phyloP scores from a whole-genome alignment of 2,113 vertebrate species.

The Tauraco erythrolophus region DNA sequence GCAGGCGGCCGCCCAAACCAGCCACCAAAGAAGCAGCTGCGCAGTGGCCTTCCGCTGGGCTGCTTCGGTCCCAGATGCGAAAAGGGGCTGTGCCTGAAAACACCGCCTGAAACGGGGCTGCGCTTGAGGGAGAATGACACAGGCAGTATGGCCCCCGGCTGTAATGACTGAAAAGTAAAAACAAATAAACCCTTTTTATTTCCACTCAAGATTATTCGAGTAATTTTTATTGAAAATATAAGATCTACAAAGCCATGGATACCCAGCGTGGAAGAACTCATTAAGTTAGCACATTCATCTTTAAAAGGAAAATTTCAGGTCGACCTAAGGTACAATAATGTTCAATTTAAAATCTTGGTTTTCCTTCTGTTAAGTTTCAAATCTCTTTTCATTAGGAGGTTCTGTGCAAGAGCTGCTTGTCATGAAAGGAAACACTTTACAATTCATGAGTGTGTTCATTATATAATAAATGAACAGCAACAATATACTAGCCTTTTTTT shows the following conservation, averaged over 20 bases:
- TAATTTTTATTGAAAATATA: conserved; percentile 79
- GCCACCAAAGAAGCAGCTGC: neutral
- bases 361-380: conserved; percentile 57
- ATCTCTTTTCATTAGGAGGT: conserved; percentile 76
- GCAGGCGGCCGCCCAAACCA: accelerated
- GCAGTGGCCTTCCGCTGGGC: neutral
- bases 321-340: conserved; percentile 67
- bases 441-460: conserved; percentile 78
- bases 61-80: neutral
- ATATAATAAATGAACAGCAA: conserved; percentile 79
- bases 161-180: conserved; percentile 50
- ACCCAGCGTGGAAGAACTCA: conserved; percentile 76
- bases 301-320: conserved; percentile 73
- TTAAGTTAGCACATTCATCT: conserved; percentile 74
- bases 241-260: conserved; percentile 76
- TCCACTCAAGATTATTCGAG: conserved; percentile 72
- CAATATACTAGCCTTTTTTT: conserved; percentile 67
- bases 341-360: conserved; percentile 61
- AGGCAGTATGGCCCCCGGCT: neutral
- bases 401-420: conserved; percentile 85
- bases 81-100: neutral
- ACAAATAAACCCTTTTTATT: conserved; percentile 62
- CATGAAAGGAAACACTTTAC: conserved; percentile 65
- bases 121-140: neutral
- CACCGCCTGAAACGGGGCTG: neutral